phyloP scores from a whole-genome alignment of 1,140 invertebrate genomes.

The Caenorhabditis remanei region DNA sequence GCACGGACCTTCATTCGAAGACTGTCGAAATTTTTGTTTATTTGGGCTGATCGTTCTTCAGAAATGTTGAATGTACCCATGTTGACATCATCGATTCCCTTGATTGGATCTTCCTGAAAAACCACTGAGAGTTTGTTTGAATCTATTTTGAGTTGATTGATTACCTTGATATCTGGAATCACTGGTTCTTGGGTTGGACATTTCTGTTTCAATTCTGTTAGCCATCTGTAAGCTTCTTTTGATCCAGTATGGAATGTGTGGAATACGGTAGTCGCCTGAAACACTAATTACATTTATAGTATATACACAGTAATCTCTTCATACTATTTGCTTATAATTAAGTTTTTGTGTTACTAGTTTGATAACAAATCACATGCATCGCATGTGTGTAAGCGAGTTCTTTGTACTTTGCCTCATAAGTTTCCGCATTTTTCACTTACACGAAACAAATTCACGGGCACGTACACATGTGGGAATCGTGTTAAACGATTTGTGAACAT shows the following conservation, averaged over 20 bases:
- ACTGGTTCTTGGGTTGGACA: slow-evolving; percentile 61
- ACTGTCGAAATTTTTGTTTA: slow-evolving; percentile 72
- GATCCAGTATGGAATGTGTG: slow-evolving; percentile 76
- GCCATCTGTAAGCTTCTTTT: slow-evolving; percentile 73
- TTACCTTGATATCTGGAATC: slow-evolving; percentile 58
- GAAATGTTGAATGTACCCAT: slow-evolving; percentile 73
- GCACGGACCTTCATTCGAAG: slow-evolving; percentile 70
- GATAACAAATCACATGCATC: background rate
- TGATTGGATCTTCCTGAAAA: slow-evolving; percentile 63
- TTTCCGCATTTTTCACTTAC: slow-evolving; percentile 7
- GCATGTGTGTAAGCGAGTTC: background rate
- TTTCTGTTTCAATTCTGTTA: slow-evolving; percentile 70
- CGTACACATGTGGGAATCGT: background rate
- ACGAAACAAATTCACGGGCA: slow-evolving; percentile 37
- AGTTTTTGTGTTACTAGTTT: too few species aligned
- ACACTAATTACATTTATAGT: background rate
- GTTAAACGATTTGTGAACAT: background rate
- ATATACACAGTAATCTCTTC: too few species aligned
- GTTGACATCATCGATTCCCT: slow-evolving; percentile 74
- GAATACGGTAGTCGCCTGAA: slow-evolving; percentile 75
- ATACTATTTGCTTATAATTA: too few species aligned
- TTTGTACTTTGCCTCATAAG: slow-evolving; percentile 1
- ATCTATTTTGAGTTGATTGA: background rate
- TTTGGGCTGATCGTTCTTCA: slow-evolving; percentile 68
- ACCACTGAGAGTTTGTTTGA: background rate